phyloP scores from a whole-genome alignment of 2,888 invertebrate genomes.

The Caenorhabditis sulstoni region DNA sequence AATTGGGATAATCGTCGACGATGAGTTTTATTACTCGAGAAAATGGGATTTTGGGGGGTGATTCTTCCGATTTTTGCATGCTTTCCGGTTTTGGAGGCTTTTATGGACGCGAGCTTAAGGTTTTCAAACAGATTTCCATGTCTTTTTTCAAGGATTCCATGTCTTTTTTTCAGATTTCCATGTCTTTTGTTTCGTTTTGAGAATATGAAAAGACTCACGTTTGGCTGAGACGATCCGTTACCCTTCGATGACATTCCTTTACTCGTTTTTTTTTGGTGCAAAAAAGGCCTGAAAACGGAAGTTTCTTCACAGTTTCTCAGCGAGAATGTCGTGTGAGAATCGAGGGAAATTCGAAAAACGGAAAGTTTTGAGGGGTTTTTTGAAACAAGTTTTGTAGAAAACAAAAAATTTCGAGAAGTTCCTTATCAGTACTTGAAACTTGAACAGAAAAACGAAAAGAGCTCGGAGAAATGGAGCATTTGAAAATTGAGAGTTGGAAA shows the following conservation, averaged over 20 bases:
- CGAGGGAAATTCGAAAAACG: neutral
- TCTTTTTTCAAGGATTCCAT: slow-evolving; percentile 8
- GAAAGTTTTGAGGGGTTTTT: slow-evolving; percentile 5
- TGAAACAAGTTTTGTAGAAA: neutral
- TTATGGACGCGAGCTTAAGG: neutral
- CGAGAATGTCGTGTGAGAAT: too few relatives aligned
- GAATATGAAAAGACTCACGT: slow-evolving; percentile 29
- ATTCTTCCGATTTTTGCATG: neutral
- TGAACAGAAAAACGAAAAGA: slow-evolving; percentile 4
- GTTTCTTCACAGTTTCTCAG: too few relatives aligned
- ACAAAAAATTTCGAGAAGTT: too few relatives aligned
- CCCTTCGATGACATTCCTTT: slow-evolving; percentile 49
- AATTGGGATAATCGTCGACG: too few relatives aligned
- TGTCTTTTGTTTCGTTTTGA: slow-evolving; percentile 17
- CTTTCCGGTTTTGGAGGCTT: neutral
- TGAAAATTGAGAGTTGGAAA: slow-evolving; percentile 5
- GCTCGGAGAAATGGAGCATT: too few relatives aligned
- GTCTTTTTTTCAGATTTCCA: slow-evolving; percentile 4
- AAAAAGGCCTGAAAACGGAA: slow-evolving; percentile 42
- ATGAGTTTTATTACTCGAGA: too few relatives aligned
- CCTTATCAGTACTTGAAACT: too few relatives aligned
- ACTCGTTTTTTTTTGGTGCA: slow-evolving; percentile 46
- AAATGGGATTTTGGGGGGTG: too few relatives aligned
- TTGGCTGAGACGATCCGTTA: slow-evolving; percentile 43
- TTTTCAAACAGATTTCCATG: slow-evolving; percentile 1